Conservation (phyloP, 1,140 invertebrate species). For the Chlorops oryzae region DNA sequence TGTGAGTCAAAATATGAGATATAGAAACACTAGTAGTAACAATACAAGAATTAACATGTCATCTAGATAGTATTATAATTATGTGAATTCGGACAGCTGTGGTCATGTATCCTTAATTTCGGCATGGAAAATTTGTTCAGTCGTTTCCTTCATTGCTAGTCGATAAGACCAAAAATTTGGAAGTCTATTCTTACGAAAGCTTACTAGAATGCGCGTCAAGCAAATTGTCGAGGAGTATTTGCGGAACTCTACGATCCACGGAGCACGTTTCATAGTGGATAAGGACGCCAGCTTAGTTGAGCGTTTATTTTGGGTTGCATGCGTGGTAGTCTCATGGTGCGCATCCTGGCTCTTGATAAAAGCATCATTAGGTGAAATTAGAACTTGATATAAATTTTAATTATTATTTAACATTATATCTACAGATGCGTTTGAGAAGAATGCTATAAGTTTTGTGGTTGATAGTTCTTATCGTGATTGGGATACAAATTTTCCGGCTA, state of each 20-base stretch:
- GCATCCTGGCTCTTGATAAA: slow-evolving; percentile 56
- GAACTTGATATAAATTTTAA: neutral
- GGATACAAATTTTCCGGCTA: slow-evolving; percentile 61
- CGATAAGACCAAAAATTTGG: no score
- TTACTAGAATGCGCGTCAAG: slow-evolving; percentile 15
- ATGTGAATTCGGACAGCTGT: no score
- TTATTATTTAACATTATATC: neutral
- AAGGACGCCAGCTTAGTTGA: slow-evolving; percentile 52
- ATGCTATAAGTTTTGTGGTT: slow-evolving; percentile 62
- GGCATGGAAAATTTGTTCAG: no score
- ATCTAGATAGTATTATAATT: no score
- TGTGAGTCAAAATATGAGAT: no score
- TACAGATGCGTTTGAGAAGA: slow-evolving; percentile 42
- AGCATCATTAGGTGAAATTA: slow-evolving; percentile 50
- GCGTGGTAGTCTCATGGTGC: slow-evolving; percentile 57
- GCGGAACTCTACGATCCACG: slow-evolving; percentile 52
- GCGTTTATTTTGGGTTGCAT: slow-evolving; percentile 59
- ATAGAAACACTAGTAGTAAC: no score
- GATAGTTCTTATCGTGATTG: slow-evolving; percentile 65
- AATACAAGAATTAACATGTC: no score
- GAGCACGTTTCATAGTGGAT: slow-evolving; percentile 53
- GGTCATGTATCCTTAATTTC: no score
- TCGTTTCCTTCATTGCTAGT: no score
- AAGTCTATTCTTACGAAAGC: no score
- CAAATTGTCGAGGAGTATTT: slow-evolving; percentile 41